phyloP scores from a whole-genome alignment of 2,888 invertebrate genomes.

The Eupithecia subfuscata region DNA sequence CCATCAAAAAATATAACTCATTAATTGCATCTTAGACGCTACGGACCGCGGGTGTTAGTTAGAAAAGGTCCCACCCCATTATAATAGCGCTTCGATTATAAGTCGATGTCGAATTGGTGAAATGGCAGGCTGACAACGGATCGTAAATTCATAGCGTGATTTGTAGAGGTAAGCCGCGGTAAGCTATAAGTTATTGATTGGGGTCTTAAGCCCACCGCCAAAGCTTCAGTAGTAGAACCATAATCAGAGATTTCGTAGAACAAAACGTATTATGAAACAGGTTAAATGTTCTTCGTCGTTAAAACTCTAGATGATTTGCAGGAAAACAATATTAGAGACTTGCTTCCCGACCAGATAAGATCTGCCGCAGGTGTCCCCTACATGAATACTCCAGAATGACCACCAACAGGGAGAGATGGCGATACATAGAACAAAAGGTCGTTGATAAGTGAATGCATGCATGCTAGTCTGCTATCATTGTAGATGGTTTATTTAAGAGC shows the following conservation, averaged over 20 bases:
- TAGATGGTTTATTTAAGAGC: no score
- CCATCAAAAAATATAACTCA: no score
- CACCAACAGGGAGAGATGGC: no score
- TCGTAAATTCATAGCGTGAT: slow-evolving; percentile 46
- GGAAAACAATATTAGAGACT: background rate
- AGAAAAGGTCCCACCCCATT: background rate
- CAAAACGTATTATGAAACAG: background rate
- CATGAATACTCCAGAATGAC: no score
- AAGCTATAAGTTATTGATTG: slow-evolving; percentile 9
- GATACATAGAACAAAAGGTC: no score
- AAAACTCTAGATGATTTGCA: background rate
- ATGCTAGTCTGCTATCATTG: no score
- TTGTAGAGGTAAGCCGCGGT: slow-evolving; percentile 20
- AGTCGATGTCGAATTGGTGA: background rate
- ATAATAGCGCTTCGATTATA: background rate
- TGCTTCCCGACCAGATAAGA: no score
- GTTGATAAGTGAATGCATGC: no score
- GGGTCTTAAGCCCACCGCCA: background rate
- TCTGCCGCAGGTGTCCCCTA: no score
- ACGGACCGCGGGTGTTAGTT: background rate
- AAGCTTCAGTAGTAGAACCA: background rate
- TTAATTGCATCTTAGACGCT: no score
- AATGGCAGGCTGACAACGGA: slow-evolving; percentile 11
- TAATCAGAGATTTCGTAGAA: background rate
- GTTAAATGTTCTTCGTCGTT: background rate